Base-by-base conservation (phyloP, 2,113 vertebrate genomes). In the Bufo gargarizans region DNA sequence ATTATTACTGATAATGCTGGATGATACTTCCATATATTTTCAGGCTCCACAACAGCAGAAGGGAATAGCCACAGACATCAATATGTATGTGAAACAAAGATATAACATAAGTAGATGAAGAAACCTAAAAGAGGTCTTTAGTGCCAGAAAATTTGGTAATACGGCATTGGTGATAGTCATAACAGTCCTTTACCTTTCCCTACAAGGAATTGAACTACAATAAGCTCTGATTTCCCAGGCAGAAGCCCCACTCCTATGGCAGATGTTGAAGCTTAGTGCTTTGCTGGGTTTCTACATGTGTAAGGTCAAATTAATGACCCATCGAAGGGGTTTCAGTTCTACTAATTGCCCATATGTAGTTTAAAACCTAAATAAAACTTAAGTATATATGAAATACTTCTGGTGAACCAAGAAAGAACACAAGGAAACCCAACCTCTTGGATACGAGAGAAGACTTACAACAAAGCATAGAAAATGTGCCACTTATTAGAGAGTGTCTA, bases 401-500 rank as follows among this genome's bases (percentile, higher is more conserved):
- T 20, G 14, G 72, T 10, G 47, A n/a, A 53, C 77, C 50, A 56
- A 56, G 77, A 49, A 78, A 55, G 19, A 11, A 53, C 77, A 22
- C 49, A 55, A 53, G 53, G 22, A 22, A 58, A 33, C 11, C 20
- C n/a, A 12, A 59, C 33, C 56, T 33, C 43, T 16, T 12, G 81
- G 45, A 83, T 69, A 53, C 4, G 17, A 83, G 47, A 49, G 19
- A 67, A 53, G 20, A 83, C 69, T 67, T 69, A 55, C 19, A 84
- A 71, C 58, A 59, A 45, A 6, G 77, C 77, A 59, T 59, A 61
- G 20, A 11, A 81, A 81, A 61, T 58, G 22, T 43, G 63, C n/a
- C 63, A 84, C 58, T 69, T 49, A 83, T 49, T 55, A 10, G n/a
- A 83, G 12, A 33, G 63, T 20, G 49, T 84, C 49, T 84, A 55